These are phyloP conservation scores for Acyrthosiphon pisum DNA, from an alignment of 1,140 invertebrate species.

Conservation along the genomic window DNA sequence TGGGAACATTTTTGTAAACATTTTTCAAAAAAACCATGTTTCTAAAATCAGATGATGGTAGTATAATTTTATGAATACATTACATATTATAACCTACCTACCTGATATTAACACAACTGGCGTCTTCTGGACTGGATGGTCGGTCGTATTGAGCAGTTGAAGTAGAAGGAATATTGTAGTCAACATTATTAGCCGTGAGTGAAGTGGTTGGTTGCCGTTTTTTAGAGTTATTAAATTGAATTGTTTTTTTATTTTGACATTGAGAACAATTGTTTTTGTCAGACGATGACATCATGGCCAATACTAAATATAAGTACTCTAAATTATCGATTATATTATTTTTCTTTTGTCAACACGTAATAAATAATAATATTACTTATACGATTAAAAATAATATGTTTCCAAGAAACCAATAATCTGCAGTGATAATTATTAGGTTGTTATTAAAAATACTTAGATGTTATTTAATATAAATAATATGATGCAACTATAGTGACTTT, in stretches of 20 bases:
- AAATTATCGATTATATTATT: too few relatives aligned
- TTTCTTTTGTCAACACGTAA: too few relatives aligned
- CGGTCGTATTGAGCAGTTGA: not conserved
- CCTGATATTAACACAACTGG: not conserved
- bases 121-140: not conserved
- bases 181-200: not conserved
- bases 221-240: not conserved
- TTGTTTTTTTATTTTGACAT: not conserved
- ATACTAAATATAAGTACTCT: too few relatives aligned
- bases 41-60: not conserved
- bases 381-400: not conserved
- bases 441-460: not conserved
- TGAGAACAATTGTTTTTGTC: not conserved
- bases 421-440: not conserved
- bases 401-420: not conserved
- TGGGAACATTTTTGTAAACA: not conserved
- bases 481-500: not conserved
- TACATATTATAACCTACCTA: not conserved
- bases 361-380: not conserved
- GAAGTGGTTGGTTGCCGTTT: not conserved
- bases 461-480: not conserved
- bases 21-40: slow-evolving; percentile 2
- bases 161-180: not conserved
- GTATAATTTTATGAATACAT: not conserved
- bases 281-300: not conserved